phyloP scores from a whole-genome alignment of 1,140 invertebrate genomes.

The Procambarus virginalis region DNA sequence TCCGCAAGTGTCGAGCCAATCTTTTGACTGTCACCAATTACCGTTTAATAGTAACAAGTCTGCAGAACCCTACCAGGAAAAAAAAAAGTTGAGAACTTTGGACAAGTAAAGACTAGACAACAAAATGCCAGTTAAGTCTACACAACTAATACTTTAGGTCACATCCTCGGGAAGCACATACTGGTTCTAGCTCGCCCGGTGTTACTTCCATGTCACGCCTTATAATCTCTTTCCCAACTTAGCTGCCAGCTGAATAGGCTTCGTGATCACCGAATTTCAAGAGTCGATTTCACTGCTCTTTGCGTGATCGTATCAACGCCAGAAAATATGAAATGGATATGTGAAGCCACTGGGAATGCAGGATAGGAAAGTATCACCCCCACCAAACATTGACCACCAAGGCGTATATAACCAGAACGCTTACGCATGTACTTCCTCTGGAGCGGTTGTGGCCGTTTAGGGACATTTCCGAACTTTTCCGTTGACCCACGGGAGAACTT shows the following conservation, averaged over 20 bases:
- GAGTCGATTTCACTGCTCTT: neutral
- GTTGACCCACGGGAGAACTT: neutral
- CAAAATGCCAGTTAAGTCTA: constrained; percentile 54
- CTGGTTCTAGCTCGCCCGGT: neutral
- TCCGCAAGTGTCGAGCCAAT: no score
- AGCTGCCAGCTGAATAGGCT: neutral
- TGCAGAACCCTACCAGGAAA: neutral
- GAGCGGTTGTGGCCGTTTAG: neutral
- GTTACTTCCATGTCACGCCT: no score
- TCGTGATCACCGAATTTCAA: neutral
- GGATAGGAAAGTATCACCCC: neutral
- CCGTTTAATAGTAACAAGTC: neutral
- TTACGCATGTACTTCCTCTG: neutral
- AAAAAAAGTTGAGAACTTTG: constrained; percentile 24
- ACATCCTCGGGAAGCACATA: neutral
- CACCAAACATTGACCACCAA: neutral
- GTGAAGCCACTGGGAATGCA: neutral
- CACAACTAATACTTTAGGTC: neutral
- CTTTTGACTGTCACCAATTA: neutral
- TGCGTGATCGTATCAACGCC: neutral
- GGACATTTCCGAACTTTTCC: constrained; percentile 15
- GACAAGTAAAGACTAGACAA: constrained; percentile 56
- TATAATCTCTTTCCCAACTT: neutral
- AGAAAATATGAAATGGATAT: neutral
- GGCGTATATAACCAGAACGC: neutral